A percentile compares a stretch with the other conserved stretches of the same genome.
Conservation (phyloP, 2,888 invertebrate species). For the Coelinius sp. region DNA sequence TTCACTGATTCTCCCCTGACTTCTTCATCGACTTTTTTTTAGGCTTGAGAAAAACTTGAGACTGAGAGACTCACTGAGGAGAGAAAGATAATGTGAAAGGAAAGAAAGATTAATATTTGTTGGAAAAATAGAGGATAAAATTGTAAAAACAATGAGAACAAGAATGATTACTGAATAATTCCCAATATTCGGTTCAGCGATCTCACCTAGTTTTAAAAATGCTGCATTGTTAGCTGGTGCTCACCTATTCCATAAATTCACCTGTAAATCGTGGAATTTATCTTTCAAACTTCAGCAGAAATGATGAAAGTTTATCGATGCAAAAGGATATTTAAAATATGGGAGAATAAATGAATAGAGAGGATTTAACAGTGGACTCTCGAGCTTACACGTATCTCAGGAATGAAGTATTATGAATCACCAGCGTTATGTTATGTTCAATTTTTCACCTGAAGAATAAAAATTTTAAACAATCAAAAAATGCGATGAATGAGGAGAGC, state of each 20-base stretch:
- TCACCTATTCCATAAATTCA: not conserved
- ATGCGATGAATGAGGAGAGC: not conserved
- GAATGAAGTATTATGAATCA: constrained; percentile 11
- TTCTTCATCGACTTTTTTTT: constrained; percentile 19
- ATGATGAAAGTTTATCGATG: not conserved
- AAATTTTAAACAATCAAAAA: not conserved
- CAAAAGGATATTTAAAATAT: not conserved
- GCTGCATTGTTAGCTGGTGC: not conserved
- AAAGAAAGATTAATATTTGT: not conserved
- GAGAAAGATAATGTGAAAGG: not conserved
- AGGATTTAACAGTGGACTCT: not conserved
- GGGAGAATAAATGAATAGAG: not conserved
- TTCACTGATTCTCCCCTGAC: constrained; percentile 38
- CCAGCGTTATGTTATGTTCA: not conserved
- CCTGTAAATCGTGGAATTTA: not conserved
- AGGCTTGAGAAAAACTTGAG: constrained; percentile 14
- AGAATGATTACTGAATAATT: not conserved
- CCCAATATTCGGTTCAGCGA: not conserved
- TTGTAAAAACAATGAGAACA: not conserved
- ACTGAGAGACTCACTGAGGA: constrained; percentile 1
- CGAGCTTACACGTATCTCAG: constrained; percentile 36
- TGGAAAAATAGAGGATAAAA: not conserved
- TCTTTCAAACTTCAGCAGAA: not conserved
- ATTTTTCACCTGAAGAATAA: not conserved
- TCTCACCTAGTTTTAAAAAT: not conserved